Percentiles rank a stretch among this genome's conserved stretches.
phyloP scores from a whole-genome alignment of 2,888 invertebrate genomes.

The Aphrophora alni region DNA sequence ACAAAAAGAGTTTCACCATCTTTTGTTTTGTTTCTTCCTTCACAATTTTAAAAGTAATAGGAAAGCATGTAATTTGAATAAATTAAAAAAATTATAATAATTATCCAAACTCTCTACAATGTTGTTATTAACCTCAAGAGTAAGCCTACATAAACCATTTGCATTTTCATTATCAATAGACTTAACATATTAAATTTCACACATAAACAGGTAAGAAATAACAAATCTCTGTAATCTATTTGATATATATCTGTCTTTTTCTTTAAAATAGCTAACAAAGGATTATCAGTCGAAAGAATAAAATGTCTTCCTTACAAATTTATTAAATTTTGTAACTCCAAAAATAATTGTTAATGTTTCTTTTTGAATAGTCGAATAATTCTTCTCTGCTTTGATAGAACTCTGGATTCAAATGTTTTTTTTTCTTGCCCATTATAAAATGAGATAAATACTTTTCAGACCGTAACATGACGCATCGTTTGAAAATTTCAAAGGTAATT shows the following conservation, averaged over 20 bases:
- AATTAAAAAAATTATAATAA: constrained; percentile 9
- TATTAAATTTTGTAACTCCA: too few relatives aligned
- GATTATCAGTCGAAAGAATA: too few relatives aligned
- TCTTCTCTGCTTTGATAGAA: too few relatives aligned
- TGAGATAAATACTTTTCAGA: too few relatives aligned
- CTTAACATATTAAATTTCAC: constrained; percentile 20
- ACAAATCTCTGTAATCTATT: too few relatives aligned
- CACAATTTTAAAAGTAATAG: not conserved
- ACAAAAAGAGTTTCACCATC: not conserved
- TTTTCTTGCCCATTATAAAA: too few relatives aligned
- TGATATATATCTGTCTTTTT: too few relatives aligned
- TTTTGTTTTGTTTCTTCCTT: constrained; percentile 11
- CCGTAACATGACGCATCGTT: not conserved
- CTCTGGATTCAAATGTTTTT: too few relatives aligned
- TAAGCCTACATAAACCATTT: constrained; percentile 21
- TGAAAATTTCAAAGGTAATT: not conserved
- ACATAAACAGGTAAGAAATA: constrained; percentile 28
- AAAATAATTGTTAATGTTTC: too few relatives aligned
- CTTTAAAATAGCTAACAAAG: too few relatives aligned
- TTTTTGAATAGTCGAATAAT: too few relatives aligned
- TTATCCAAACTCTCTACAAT: not conserved
- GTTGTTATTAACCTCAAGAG: not conserved
- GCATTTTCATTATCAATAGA: constrained; percentile 18
- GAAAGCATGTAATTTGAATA: not conserved
- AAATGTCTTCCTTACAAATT: too few relatives aligned